Evolutionary conservation across 2,797 vertebrate genomes (phyloP).

Genomic region (Cuniculus paca): DNA sequence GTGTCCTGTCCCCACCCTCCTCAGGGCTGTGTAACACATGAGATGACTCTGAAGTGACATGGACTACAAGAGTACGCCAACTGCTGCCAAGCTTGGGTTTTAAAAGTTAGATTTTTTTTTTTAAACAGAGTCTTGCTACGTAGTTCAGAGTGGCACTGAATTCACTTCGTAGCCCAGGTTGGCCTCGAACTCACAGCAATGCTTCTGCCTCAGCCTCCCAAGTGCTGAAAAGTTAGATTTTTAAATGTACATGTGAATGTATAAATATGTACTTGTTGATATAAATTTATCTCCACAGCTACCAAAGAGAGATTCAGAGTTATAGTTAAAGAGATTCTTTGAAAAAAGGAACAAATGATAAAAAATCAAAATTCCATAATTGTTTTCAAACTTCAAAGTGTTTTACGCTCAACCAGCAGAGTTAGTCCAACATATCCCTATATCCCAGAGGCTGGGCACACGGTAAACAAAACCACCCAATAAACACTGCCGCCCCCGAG

Average conservation of each 20-base stretch:
- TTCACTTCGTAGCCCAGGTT: neutral
- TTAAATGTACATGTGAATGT: neutral
- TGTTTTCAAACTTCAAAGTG: neutral
- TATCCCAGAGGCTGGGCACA: neutral
- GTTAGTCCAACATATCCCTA: neutral
- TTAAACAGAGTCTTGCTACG: neutral
- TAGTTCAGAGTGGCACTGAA: neutral
- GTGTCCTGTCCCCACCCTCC: neutral
- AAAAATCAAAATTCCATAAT: slow-evolving; percentile 20
- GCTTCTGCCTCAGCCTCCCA: neutral
- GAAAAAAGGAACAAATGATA: neutral
- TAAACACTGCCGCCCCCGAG: neutral
- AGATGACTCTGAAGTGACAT: neutral
- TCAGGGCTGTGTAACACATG: neutral
- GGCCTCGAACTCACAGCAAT: neutral
- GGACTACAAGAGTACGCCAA: too few species aligned
- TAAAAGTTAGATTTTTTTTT: neutral
- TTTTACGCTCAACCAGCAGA: neutral
- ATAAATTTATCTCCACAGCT: neutral
- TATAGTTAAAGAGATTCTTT: neutral
- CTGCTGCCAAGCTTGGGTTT: neutral
- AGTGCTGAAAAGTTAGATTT: neutral
- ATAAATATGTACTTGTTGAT: neutral
- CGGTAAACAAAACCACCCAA: neutral
- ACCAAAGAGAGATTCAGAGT: neutral